Evolutionary conservation across 2,797 vertebrate species (phyloP).

Genomic region (Arrhamphus sclerolepis): DNA sequence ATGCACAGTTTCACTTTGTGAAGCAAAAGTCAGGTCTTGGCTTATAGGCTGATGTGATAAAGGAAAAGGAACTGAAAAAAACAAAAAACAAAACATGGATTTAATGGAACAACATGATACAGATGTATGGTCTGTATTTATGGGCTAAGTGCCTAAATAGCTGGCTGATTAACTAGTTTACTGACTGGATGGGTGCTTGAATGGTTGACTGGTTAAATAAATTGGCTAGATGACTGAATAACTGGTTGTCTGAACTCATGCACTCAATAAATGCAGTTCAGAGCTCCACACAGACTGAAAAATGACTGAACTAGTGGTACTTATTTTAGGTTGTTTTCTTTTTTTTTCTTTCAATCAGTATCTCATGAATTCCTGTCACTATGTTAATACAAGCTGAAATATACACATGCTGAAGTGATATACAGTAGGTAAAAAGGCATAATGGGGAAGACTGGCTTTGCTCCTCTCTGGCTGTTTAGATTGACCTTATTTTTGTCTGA

Average conservation of each 20-base stretch:
- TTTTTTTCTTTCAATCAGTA: not conserved
- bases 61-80: no score
- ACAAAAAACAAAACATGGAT: not conserved
- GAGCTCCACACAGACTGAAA: conserved; percentile 12
- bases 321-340: not conserved
- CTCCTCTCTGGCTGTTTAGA: conserved; percentile 21
- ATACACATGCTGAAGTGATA: conserved; percentile 15
- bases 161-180: conserved; percentile 16
- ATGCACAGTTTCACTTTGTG: no score
- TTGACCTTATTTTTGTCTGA: conserved; percentile 37
- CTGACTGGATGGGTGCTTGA: conserved; percentile 27
- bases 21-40: no score
- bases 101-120: not conserved
- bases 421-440: conserved; percentile 10
- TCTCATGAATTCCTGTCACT: not conserved
- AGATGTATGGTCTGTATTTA: not conserved
- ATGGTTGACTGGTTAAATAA: conserved; percentile 33
- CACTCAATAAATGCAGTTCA: conserved; percentile 11
- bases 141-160: conserved; percentile 6
- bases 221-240: conserved; percentile 36
- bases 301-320: conserved; percentile 1
- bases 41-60: not conserved
- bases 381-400: not conserved
- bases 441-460: conserved; percentile 7
- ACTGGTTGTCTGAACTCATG: conserved; percentile 13